Conservation (phyloP, 1,140 invertebrate genomes). For the Papilio polytes region DNA sequence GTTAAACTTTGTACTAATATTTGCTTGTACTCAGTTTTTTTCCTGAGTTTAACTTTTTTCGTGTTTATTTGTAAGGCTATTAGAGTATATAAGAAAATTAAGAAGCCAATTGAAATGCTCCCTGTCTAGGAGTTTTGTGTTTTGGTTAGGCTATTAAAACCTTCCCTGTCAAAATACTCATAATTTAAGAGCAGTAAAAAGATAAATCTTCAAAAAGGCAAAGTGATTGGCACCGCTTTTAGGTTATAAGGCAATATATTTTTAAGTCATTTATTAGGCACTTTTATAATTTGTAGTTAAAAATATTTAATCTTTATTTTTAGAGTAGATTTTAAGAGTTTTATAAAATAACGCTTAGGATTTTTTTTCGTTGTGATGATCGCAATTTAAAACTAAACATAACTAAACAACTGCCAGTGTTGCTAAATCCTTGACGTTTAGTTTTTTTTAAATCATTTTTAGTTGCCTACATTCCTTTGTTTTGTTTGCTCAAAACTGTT, state of each 20-base stretch:
- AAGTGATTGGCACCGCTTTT: neutral
- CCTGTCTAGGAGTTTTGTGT: too few relatives aligned
- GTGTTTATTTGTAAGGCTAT: too few relatives aligned
- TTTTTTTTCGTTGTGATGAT: neutral
- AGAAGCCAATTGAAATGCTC: too few relatives aligned
- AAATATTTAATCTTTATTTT: conserved; percentile 30
- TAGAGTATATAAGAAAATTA: too few relatives aligned
- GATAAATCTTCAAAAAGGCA: neutral
- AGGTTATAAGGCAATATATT: conserved; percentile 23
- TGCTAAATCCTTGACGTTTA: neutral
- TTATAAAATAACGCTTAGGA: neutral
- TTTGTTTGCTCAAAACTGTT: conserved; percentile 6
- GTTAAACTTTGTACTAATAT: too few relatives aligned
- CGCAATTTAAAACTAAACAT: neutral
- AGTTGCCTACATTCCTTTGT: neutral
- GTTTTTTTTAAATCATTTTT: neutral
- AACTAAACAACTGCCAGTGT: neutral
- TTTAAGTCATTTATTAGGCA: neutral
- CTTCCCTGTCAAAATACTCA: neutral
- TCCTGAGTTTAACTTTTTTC: too few relatives aligned
- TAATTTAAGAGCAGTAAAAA: neutral
- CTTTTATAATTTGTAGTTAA: conserved; percentile 13
- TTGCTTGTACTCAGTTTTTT: too few relatives aligned
- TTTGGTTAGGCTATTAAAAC: too few relatives aligned
- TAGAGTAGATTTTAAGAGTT: conserved; percentile 22